Percentiles rank a stretch among this genome's conserved stretches.
Evolutionary conservation across 2,797 vertebrate species (phyloP).

Genomic region (Danio tinwini): DNA sequence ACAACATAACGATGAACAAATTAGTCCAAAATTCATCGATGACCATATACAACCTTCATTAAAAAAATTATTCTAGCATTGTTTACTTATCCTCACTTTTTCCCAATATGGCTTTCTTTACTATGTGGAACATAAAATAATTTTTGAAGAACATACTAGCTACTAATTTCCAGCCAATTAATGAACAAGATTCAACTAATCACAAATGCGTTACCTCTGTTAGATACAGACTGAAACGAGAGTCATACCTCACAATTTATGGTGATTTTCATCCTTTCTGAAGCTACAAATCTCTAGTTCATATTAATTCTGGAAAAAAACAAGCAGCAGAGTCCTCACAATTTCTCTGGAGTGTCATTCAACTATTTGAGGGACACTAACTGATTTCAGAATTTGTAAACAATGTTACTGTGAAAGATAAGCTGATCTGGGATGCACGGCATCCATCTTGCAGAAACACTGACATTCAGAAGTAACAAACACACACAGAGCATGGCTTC

Average conservation of each 20-base stretch:
- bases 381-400: not conserved
- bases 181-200: not conserved
- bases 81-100: not conserved
- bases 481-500: constrained; percentile 49
- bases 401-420: constrained; percentile 26
- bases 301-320: not conserved
- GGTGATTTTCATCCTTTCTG: not conserved
- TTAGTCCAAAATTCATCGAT: constrained; percentile 30
- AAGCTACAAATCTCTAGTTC: not conserved
- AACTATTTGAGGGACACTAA: not conserved
- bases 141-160: not conserved
- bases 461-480: constrained; percentile 25
- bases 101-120: not conserved
- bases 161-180: not conserved
- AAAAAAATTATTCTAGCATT: not conserved
- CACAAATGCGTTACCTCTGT: not conserved
- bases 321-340: not conserved
- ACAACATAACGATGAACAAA: constrained; percentile 4
- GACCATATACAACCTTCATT: not conserved
- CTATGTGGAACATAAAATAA: not conserved
- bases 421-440: constrained; percentile 55
- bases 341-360: not conserved
- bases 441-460: constrained; percentile 57
- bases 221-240: not conserved
- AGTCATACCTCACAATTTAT: not conserved